Conservation (phyloP, 37 sponge, comb jelly and placozoan genomes). For the Beroe ovata region DNA sequence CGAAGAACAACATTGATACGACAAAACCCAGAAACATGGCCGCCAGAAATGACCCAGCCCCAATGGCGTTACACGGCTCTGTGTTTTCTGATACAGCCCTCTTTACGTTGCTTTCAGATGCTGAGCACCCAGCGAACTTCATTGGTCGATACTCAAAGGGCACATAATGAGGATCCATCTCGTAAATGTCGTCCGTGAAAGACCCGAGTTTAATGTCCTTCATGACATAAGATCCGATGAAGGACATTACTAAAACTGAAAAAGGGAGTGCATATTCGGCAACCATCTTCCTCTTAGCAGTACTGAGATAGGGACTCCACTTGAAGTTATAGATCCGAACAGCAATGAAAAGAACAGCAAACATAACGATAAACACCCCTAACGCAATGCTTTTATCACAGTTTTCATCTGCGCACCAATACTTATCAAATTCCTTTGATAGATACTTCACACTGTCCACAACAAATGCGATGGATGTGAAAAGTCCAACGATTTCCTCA, state of each 20-base stretch:
- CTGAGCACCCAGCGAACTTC: constrained; percentile 24
- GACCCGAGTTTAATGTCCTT: background rate
- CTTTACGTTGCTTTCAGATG: background rate
- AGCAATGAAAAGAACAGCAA: constrained; percentile 14
- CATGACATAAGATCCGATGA: background rate
- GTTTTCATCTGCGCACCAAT: constrained; percentile 15
- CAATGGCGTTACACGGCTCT: constrained; percentile 1
- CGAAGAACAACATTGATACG: constrained; percentile 48
- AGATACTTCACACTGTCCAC: constrained; percentile 64
- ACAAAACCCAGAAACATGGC: constrained; percentile 16
- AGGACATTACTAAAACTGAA: constrained; percentile 23
- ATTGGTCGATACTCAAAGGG: background rate
- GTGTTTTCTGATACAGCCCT: background rate
- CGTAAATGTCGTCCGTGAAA: constrained; percentile 37
- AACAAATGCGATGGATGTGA: constrained; percentile 51
- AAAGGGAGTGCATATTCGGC: constrained; percentile 58
- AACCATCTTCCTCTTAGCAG: constrained; percentile 27
- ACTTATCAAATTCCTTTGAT: constrained; percentile 14
- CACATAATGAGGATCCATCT: background rate
- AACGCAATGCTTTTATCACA: constrained; percentile 14
- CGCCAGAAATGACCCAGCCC: constrained; percentile 1
- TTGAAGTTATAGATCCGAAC: constrained; percentile 51
- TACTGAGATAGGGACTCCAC: constrained; percentile 30
- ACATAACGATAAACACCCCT: constrained; percentile 23
- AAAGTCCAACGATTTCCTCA: constrained; percentile 55